Conservation (phyloP, 2,113 vertebrate species). For the Ondatra zibethicus region DNA sequence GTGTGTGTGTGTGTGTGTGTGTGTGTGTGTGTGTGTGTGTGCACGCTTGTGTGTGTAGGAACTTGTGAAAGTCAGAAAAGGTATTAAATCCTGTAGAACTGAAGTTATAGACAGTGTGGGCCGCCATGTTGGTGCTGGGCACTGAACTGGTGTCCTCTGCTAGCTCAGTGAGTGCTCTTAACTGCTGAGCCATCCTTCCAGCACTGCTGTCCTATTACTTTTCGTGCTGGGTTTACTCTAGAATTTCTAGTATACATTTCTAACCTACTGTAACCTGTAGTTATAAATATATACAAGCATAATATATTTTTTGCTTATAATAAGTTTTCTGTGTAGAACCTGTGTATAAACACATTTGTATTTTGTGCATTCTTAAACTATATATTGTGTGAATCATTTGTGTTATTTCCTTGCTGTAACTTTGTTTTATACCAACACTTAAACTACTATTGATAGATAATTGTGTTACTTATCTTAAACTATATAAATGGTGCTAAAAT, state of each 20-base stretch:
- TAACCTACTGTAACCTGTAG: not conserved
- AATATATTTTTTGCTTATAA: not conserved
- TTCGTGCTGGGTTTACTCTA: not conserved
- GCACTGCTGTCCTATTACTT: not conserved
- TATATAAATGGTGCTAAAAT: not conserved
- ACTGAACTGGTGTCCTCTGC: not conserved
- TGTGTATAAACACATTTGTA: not conserved
- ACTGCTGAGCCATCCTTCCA: not conserved
- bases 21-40: not conserved
- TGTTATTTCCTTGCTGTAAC: not conserved
- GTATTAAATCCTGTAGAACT: not conserved
- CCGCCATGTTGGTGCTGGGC: not conserved
- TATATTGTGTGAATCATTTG: not conserved
- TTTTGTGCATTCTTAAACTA: conserved; percentile 16
- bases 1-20: not conserved
- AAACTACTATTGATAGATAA: not conserved
- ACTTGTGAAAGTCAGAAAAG: not conserved
- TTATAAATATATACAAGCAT: too few relatives aligned
- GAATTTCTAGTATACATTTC: not conserved
- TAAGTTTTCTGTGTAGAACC: not conserved
- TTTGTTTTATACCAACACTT: not conserved
- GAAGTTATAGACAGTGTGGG: not conserved
- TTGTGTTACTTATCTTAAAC: not conserved
- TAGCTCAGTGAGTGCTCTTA: not conserved
- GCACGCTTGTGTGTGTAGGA: not conserved